Percentiles rank a stretch among this genome's conserved stretches.
Conservation (phyloP, 2,113 vertebrate genomes). For the Nestor notabilis region DNA sequence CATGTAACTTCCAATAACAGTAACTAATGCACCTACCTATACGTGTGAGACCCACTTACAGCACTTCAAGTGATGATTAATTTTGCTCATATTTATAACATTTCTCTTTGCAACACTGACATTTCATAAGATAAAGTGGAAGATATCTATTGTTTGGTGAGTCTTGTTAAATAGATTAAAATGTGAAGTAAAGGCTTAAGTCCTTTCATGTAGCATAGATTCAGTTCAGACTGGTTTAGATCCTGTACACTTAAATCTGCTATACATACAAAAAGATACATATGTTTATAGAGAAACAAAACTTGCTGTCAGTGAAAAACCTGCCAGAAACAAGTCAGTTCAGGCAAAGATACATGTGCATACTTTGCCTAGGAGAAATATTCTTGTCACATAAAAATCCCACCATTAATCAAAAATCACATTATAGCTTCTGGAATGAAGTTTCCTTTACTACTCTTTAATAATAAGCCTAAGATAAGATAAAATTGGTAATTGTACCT, state of each 20-base stretch:
- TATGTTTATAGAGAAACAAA: conserved; percentile 18
- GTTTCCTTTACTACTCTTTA: conserved; percentile 81
- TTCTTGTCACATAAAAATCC: conserved; percentile 86
- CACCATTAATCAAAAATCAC: conserved; percentile 86
- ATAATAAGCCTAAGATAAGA: conserved; percentile 83
- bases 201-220: background rate
- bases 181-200: background rate
- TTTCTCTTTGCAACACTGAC: conserved; percentile 6
- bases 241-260: background rate
- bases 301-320: conserved; percentile 7
- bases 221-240: background rate
- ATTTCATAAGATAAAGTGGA: background rate
- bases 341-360: conserved; percentile 65
- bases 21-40: background rate
- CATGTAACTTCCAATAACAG: background rate
- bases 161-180: conserved; percentile 45
- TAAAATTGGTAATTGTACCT: conserved; percentile 84
- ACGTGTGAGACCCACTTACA: background rate
- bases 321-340: conserved; percentile 75
- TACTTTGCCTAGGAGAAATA: conserved; percentile 79
- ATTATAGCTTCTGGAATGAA: conserved; percentile 82
- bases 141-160: background rate
- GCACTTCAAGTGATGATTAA: background rate
- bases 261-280: background rate
- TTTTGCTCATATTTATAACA: background rate